Base-by-base conservation (phyloP, 2,888 invertebrate genomes). In the Pachycephus smyrnensis region DNA sequence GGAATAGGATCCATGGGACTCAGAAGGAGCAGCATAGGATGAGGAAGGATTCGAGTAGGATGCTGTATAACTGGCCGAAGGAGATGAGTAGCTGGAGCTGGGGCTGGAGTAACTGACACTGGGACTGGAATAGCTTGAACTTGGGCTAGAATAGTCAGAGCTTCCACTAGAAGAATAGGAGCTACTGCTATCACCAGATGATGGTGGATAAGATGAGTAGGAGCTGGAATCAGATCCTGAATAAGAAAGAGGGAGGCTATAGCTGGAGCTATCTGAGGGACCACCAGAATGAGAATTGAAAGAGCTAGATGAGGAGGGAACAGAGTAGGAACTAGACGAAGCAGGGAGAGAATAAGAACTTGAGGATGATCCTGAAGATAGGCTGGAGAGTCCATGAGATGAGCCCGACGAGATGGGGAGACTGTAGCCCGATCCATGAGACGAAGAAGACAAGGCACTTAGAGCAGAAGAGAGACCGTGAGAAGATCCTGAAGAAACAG, bases 1-100 rank as follows among this genome's bases (percentile, higher is more conserved):
- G 15, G 90, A 87, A 75, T 89, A 89, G 23, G 90, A 84, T 11
- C 84, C 87, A 4, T 87, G 88, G 0, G 85, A 82, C 55, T 90
- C 90, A 3, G 82, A 69, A 0, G 86, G 81, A 2, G 81, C 73
- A 0, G 83, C 82, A 79, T 89, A 89, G 0, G 87, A 86, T 68
- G 79, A 80, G 4, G 87, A 85, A 0, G 87, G 84, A 23, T 84
- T 82, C 0, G 87, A 83, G 35, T 89, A 87, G 12, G 75, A 79
- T 33, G 84, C 78, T 9, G 84, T 80, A 12, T 86, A 85, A 11
- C 82, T 78, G 23, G 73, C 79, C 6, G 85, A 81, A 1, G 85
- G 82, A 11, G 83, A 82, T 0, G 86, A 74, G 31, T 81, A 81
- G 33, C 71, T 23, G 31, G 71, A 71, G 33, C 77, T 83, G 1